phyloP scores from a whole-genome alignment of 2,888 invertebrate species.

The Eristalis intricaria region DNA sequence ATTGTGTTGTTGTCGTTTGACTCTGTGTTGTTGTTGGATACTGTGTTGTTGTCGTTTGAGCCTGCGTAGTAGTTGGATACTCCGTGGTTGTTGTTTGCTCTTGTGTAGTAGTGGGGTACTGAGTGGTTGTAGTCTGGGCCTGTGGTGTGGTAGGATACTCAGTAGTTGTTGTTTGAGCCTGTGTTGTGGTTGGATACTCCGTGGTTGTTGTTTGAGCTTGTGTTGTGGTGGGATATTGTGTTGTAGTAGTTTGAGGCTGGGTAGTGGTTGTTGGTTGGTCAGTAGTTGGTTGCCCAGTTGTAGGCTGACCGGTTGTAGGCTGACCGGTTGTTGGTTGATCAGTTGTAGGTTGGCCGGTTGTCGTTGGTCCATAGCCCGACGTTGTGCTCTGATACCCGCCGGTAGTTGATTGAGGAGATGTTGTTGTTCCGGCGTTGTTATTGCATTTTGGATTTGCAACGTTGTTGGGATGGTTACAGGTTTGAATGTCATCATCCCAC shows the following conservation, averaged over 20 bases:
- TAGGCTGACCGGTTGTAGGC: neutral
- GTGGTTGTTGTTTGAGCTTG: neutral
- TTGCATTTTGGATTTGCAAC: neutral
- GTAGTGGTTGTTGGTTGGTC: neutral
- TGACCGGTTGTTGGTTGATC: neutral
- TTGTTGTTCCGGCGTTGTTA: neutral
- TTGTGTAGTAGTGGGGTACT: slow-evolving; percentile 26
- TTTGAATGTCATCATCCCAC: slow-evolving; percentile 83
- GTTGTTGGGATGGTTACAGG: slow-evolving; percentile 77
- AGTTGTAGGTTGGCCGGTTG: neutral
- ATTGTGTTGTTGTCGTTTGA: neutral
- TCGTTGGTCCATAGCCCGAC: neutral
- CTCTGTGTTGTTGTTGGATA: slow-evolving; percentile 31
- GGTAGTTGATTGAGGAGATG: neutral
- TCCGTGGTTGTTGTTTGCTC: slow-evolving; percentile 32
- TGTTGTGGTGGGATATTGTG: neutral
- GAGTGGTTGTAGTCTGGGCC: slow-evolving; percentile 27
- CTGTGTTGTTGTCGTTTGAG: slow-evolving; percentile 27
- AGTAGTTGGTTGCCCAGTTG: neutral
- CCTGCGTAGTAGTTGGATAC: slow-evolving; percentile 34
- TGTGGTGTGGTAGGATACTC: slow-evolving; percentile 28
- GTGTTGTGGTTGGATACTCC: slow-evolving; percentile 1
- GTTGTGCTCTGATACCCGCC: slow-evolving; percentile 37
- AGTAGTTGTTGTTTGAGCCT: slow-evolving; percentile 35
- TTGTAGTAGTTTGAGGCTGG: neutral